phyloP scores from a whole-genome alignment of 1,140 invertebrate genomes.

The Anadara kagoshimensis region DNA sequence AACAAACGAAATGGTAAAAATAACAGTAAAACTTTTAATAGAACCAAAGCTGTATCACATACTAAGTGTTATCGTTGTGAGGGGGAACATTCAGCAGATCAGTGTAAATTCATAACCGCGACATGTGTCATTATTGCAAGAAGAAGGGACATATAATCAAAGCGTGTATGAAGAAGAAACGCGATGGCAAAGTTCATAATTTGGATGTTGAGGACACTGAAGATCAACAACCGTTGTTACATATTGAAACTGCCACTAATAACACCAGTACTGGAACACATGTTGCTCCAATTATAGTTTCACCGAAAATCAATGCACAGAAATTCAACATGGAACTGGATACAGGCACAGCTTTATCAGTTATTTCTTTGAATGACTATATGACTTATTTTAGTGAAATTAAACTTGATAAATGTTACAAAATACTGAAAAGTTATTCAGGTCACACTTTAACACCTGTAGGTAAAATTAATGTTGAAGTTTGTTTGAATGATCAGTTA shows the following conservation, averaged over 20 bases:
- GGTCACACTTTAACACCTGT: conserved; percentile 12
- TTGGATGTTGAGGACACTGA: neutral
- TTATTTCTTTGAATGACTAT: conserved; percentile 4
- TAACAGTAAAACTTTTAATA: neutral
- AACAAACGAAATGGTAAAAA: too few species aligned
- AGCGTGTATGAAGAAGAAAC: conserved; percentile 3
- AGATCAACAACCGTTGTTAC: neutral
- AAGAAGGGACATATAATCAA: neutral
- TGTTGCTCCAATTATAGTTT: too few species aligned
- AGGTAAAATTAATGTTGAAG: conserved; percentile 7
- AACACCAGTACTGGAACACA: neutral
- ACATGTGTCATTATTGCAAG: neutral
- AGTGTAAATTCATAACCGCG: conserved; percentile 6
- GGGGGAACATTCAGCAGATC: neutral
- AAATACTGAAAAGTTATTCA: conserved; percentile 33
- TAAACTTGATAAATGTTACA: neutral
- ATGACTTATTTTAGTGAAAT: neutral
- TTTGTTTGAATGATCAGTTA: conserved; percentile 19
- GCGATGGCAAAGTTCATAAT: neutral
- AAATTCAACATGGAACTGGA: conserved; percentile 22
- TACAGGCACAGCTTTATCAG: conserved; percentile 22
- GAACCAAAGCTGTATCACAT: conserved; percentile 2
- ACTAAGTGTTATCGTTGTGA: neutral
- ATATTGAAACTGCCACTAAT: conserved; percentile 7
- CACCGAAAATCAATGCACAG: too few species aligned